Percentiles rank a stretch among this genome's conserved stretches.
phyloP scores from a whole-genome alignment of 2,888 invertebrate species.

The Clusia tigrina region DNA sequence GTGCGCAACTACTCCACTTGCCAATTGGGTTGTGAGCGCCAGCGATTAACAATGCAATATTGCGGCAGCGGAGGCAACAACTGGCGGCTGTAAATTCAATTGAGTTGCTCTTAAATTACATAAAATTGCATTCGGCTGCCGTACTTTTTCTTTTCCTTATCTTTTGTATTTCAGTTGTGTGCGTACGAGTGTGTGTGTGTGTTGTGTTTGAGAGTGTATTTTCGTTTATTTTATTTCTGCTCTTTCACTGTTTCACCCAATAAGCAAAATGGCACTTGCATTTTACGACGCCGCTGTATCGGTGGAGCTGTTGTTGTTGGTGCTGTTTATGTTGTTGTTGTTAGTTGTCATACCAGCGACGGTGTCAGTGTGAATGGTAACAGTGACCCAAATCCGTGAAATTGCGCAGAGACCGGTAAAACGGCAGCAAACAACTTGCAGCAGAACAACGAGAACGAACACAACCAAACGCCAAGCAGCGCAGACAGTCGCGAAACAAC shows the following conservation, averaged over 20 bases:
- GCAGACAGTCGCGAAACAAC: slow-evolving; percentile 30
- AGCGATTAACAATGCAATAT: slow-evolving; percentile 1
- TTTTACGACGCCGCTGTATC: neutral
- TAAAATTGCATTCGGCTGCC: slow-evolving; percentile 48
- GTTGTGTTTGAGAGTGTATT: neutral
- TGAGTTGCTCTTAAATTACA: slow-evolving; percentile 41
- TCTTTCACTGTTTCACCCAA: neutral
- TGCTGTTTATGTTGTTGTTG: slow-evolving; percentile 22
- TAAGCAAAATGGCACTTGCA: slow-evolving; percentile 2
- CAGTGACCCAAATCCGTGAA: slow-evolving; percentile 53
- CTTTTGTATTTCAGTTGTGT: slow-evolving; percentile 24
- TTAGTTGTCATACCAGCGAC: neutral
- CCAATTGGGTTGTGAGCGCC: neutral
- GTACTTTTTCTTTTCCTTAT: neutral
- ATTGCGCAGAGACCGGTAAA: slow-evolving; percentile 19
- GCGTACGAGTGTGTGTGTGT: neutral
- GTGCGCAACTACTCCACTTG: neutral
- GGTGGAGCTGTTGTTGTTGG: slow-evolving; percentile 15
- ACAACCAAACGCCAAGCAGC: slow-evolving; percentile 39
- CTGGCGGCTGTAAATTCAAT: neutral
- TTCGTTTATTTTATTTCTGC: neutral
- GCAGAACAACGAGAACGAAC: neutral
- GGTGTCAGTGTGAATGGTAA: slow-evolving; percentile 46
- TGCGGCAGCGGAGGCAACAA: neutral
- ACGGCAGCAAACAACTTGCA: neutral